A percentile compares a stretch with the other conserved stretches of the same genome.
phyloP scores from a whole-genome alignment of 1,140 invertebrate genomes.

The Drosophila serrata region DNA sequence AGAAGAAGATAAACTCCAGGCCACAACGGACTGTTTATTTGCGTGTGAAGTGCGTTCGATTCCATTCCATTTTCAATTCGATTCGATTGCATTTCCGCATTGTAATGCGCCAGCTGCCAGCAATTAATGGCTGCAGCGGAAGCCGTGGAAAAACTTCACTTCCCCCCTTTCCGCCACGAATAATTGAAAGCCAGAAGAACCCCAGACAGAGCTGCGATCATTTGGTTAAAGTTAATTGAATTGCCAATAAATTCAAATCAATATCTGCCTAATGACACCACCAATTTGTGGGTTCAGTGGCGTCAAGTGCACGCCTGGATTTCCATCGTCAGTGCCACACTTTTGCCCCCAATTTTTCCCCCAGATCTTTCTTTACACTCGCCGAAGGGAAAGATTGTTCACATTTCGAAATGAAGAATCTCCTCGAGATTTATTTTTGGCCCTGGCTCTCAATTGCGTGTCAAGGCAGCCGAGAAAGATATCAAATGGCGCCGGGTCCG shows the following conservation, averaged over 20 bases:
- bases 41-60: slow-evolving; percentile 78
- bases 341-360: slow-evolving; percentile 52
- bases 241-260: slow-evolving; percentile 66
- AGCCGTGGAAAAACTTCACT: slow-evolving; percentile 11
- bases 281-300: slow-evolving; percentile 51
- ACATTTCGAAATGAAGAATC: slow-evolving; percentile 48
- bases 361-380: background rate
- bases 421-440: slow-evolving; percentile 41
- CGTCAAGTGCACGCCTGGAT: slow-evolving; percentile 40
- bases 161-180: slow-evolving; percentile 4
- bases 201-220: slow-evolving; percentile 17
- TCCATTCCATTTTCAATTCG: slow-evolving; percentile 62
- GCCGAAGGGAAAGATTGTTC: background rate
- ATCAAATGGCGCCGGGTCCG: slow-evolving; percentile 24
- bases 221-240: slow-evolving; percentile 54
- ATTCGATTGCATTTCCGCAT: slow-evolving; percentile 73
- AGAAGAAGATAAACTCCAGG: slow-evolving; percentile 39
- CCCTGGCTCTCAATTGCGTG: slow-evolving; percentile 40
- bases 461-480: slow-evolving; percentile 49
- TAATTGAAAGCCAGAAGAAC: slow-evolving; percentile 21
- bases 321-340: slow-evolving; percentile 36
- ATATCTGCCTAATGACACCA: slow-evolving; percentile 55
- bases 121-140: slow-evolving; percentile 36
- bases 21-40: slow-evolving; percentile 50
- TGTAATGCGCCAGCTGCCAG: slow-evolving; percentile 48